Evolutionary conservation across 2,797 vertebrate species (phyloP), one percentile per base, ranked within the genome.

Genomic region (Gallirallus australis): DNA sequence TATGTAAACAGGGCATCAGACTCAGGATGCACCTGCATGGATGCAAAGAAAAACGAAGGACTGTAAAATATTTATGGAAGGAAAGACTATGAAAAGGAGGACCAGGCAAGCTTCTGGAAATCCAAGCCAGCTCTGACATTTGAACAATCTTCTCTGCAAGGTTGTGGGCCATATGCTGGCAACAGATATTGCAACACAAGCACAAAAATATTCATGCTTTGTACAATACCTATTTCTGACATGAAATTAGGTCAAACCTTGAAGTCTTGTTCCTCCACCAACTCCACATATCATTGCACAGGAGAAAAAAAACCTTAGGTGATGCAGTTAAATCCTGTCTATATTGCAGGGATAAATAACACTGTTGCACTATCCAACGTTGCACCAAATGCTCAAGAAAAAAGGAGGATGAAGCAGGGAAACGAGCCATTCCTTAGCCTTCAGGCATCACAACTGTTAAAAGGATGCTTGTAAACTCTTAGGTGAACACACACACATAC

Each of bases 71-170:
- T 72, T 69, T 73, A 65, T 45, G 30, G 52, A 87, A 89, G n/a
- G 24, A 82, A 65, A 92, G 30, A 50, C 13, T 59, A 59, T 9
- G 24, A 72, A 86, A 92, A 86, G 9, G 42, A 87, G 53, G 45
- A 53, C 13, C 61, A 86, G n/a, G 23, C 30, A 81, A 68, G 68
- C 57, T 90, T 73, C 53, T 75, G 45, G 45, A 90, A 90, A 88
- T 52, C 31, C 40, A 75, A 64, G 35, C 23, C 48, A 73, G 14
- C 25, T 81, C 48, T 75, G 65, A 48, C 40, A 86, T 63, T 75
- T 88, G 60, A 90, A 71, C 20, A 30, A 1, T 2, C 3, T 80
- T 30, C 19, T 70, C 23, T 40, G 48, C 60, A 71, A 48, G 4
- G 30, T 0, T 78, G 45, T 48, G 28, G 42, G 61, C 57, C 75